phyloP scores from a whole-genome alignment of 1,140 invertebrate species.

The Drosophila yakuba region DNA sequence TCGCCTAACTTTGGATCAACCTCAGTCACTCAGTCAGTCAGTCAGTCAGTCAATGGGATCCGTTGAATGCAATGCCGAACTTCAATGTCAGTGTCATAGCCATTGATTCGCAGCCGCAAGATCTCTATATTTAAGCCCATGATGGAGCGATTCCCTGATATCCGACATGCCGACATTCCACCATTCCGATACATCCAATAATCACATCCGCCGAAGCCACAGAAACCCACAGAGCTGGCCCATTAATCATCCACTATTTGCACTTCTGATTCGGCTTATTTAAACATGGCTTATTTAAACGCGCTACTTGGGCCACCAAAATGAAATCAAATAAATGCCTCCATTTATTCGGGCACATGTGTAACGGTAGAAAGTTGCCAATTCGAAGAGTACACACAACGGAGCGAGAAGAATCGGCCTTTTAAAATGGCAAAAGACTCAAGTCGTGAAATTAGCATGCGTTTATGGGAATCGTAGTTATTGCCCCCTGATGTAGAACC shows the following conservation, averaged over 20 bases:
- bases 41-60: background rate
- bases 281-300: conserved; percentile 4
- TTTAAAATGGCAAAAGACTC: background rate
- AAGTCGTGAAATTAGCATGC: conserved; percentile 34
- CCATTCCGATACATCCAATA: conserved; percentile 18
- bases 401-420: conserved; percentile 1
- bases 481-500: conserved; percentile 10
- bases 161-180: conserved; percentile 1
- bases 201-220: conserved; percentile 10
- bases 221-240: background rate
- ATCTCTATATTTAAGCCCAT: conserved; percentile 32
- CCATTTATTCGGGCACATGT: conserved; percentile 41
- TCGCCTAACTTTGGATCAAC: conserved; percentile 62
- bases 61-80: conserved; percentile 45
- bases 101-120: conserved; percentile 5
- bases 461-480: conserved; percentile 15
- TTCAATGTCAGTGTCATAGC: conserved; percentile 49
- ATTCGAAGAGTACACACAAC: conserved; percentile 47
- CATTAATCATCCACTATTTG: conserved; percentile 57
- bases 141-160: conserved; percentile 1
- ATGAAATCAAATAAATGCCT: conserved; percentile 23
- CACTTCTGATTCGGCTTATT: conserved; percentile 57
- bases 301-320: conserved; percentile 22
- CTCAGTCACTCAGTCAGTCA: conserved; percentile 1
- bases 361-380: conserved; percentile 74